phyloP scores from a whole-genome alignment of 2,113 vertebrate species.

The Pungitius pungitius region DNA sequence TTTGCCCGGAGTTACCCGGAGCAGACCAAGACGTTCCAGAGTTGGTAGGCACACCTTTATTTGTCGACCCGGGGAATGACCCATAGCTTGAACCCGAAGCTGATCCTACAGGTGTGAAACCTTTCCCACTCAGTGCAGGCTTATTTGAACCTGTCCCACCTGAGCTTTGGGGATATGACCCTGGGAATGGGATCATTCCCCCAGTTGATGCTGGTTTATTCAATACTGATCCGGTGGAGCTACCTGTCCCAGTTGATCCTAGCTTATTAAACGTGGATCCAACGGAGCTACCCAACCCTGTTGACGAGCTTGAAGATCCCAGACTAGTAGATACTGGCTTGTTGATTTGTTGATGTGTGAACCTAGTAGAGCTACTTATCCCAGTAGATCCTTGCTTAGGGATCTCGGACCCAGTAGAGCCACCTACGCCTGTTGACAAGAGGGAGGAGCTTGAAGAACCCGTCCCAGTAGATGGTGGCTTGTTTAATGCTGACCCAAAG shows the following conservation, averaged over 20 bases:
- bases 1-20: slow-evolving; percentile 46
- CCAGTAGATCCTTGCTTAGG: not conserved
- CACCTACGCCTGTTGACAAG: not conserved
- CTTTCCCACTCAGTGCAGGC: not conserved
- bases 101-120: slow-evolving; percentile 1
- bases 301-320: no score
- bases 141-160: slow-evolving; percentile 29
- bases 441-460: not conserved
- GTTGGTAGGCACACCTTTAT: slow-evolving; percentile 12
- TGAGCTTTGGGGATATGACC: slow-evolving; percentile 4
- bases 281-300: not conserved
- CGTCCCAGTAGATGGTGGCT: slow-evolving; percentile 18
- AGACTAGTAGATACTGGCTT: no score
- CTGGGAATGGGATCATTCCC: not conserved
- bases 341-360: slow-evolving; percentile 2
- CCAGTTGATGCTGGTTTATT: slow-evolving; percentile 34
- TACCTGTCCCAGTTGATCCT: slow-evolving; percentile 7
- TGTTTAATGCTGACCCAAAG: slow-evolving; percentile 2
- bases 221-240: slow-evolving; percentile 15
- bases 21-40: slow-evolving; percentile 8
- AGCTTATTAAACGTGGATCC: slow-evolving; percentile 2
- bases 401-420: not conserved
- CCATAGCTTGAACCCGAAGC: slow-evolving; percentile 1
- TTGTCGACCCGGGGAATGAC: slow-evolving; percentile 13
- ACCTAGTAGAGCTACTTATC: not conserved